Percentiles rank a stretch among this genome's conserved stretches.
Conservation (phyloP, 2,113 vertebrate species). For the Ptilorrhoa leucosticta region DNA sequence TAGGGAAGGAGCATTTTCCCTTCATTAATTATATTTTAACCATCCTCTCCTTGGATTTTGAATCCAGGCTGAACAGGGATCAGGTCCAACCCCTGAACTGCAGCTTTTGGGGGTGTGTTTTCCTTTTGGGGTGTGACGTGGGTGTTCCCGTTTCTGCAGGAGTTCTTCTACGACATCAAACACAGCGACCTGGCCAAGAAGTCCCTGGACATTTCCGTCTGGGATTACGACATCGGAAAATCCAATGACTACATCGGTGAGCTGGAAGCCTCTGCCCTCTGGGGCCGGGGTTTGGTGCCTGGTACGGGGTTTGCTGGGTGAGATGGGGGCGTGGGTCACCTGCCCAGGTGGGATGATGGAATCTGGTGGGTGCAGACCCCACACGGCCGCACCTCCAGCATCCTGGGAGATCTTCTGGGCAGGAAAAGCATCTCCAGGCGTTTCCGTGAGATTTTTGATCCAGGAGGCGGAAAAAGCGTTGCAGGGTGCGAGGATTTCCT, state of each 20-base stretch:
- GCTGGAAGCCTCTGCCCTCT: background rate
- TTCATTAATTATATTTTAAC: background rate
- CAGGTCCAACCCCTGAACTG: background rate
- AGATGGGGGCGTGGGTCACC: accelerated
- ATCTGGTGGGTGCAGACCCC: background rate
- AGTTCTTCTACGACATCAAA: slow-evolving; percentile 97
- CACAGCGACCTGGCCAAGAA: slow-evolving; percentile 96
- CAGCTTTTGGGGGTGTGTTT: background rate
- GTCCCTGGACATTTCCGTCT: slow-evolving; percentile 91
- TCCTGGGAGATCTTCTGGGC: accelerated
- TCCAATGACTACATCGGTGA: slow-evolving; percentile 93
- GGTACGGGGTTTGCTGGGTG: accelerated
- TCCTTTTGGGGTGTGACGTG: background rate
- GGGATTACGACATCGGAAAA: slow-evolving; percentile 98
- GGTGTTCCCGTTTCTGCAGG: slow-evolving; percentile 67
- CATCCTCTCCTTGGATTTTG: background rate
- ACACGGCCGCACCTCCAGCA: background rate
- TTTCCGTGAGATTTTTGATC: background rate
- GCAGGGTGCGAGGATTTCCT: accelerated
- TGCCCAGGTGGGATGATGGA: background rate
- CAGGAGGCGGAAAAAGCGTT: background rate
- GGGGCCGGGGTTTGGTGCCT: background rate
- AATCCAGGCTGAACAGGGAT: background rate
- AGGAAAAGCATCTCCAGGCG: background rate
- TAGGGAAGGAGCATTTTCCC: background rate